phyloP scores from a whole-genome alignment of 1,140 invertebrate species.

The Meloidogyne floridensis region DNA sequence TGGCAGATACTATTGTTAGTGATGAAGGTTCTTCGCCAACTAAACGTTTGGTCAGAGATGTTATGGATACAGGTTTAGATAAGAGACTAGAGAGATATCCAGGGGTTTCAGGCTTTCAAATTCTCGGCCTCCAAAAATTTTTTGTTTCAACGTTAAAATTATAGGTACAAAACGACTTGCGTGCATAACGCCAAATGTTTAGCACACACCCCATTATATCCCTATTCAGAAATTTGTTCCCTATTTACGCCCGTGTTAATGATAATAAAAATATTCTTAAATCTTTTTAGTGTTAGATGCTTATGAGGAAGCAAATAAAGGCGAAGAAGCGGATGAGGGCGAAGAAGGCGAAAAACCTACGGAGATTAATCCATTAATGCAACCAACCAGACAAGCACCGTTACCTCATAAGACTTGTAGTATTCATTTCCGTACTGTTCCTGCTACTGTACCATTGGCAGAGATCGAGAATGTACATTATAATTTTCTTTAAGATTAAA shows the following conservation, averaged over 20 bases:
- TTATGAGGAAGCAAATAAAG: background rate
- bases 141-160: background rate
- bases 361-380: slow-evolving; percentile 20
- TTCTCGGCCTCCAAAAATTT: slow-evolving; percentile 67
- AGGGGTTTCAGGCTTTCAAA: too few species aligned
- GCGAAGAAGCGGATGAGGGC: background rate
- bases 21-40: slow-evolving; percentile 19
- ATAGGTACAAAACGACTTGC: too few species aligned
- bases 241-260: too few species aligned
- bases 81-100: background rate
- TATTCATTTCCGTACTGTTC: slow-evolving; percentile 91
- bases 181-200: too few species aligned
- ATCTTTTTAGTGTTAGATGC: background rate
- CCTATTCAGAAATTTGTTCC: too few species aligned
- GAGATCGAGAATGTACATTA: slow-evolving; percentile 88
- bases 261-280: background rate
- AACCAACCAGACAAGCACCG: slow-evolving; percentile 41
- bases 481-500: background rate
- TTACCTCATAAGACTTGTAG: slow-evolving; percentile 88
- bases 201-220: too few species aligned
- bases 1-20: slow-evolving; percentile 77
- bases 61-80: slow-evolving; percentile 20
- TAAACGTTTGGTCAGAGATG: background rate
- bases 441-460: slow-evolving; percentile 89
- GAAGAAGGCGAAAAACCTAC: slow-evolving; percentile 68